Conservation (phyloP, 2,113 vertebrate species). For the Theropithecus gelada region DNA sequence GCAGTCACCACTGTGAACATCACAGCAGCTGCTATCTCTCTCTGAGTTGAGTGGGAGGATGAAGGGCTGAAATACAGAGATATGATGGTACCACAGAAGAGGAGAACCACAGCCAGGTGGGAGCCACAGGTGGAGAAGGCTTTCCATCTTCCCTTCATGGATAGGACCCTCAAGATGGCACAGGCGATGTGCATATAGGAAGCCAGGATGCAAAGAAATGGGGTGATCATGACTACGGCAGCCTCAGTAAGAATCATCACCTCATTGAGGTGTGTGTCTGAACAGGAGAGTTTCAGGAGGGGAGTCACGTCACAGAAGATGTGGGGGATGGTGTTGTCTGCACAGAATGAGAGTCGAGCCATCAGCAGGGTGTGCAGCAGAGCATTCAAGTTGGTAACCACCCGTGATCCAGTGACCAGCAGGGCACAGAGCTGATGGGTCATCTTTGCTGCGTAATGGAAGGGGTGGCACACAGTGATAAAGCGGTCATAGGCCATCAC, state of each 20-base stretch:
- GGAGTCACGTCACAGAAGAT: conserved; percentile 79
- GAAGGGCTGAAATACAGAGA: conserved; percentile 62
- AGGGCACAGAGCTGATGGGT: conserved; percentile 33
- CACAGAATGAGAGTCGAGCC: conserved; percentile 67
- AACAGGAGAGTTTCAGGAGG: conserved; percentile 72
- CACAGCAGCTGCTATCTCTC: conserved; percentile 56
- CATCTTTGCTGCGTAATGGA: conserved; percentile 58
- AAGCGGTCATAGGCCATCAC: conserved; percentile 78
- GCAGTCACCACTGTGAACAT: conserved; percentile 79
- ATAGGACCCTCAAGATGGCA: conserved; percentile 54
- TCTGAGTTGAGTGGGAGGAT: neutral
- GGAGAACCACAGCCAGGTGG: conserved; percentile 70
- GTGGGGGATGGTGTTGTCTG: conserved; percentile 61
- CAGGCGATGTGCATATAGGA: conserved; percentile 53
- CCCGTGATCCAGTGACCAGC: conserved; percentile 58
- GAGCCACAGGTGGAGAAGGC: conserved; percentile 78
- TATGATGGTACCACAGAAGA: conserved; percentile 81
- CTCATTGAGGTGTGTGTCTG: conserved; percentile 28
- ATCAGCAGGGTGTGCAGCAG: conserved; percentile 74
- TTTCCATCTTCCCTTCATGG: conserved; percentile 54
- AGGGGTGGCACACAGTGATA: conserved; percentile 64
- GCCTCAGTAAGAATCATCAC: conserved; percentile 45
- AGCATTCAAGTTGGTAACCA: neutral
- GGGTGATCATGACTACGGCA: neutral
- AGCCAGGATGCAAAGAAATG: conserved; percentile 75